Evolutionary conservation across 2,888 invertebrate genomes (phyloP).

Genomic region (Gonocerus acuteangulatus): DNA sequence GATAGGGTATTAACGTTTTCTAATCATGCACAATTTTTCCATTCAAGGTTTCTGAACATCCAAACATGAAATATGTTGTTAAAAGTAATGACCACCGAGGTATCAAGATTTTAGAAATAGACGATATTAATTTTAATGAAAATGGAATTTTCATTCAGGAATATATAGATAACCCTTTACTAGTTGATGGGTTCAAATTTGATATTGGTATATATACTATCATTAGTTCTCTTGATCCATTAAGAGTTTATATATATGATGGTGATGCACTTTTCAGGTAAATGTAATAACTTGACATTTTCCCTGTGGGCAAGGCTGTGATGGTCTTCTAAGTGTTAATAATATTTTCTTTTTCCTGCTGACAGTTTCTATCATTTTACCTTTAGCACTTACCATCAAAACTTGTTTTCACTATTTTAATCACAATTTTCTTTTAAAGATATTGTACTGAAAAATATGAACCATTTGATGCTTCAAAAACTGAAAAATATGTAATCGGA

Average conservation of each 20-base stretch:
- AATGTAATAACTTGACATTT: constrained; percentile 24
- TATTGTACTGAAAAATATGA: constrained; percentile 84
- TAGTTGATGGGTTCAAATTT: constrained; percentile 90
- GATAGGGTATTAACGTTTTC: too few relatives aligned
- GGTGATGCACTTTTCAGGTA: constrained; percentile 83
- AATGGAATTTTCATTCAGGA: constrained; percentile 83
- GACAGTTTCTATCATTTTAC: too few relatives aligned
- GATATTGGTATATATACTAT: constrained; percentile 93
- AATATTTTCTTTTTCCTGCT: too few relatives aligned
- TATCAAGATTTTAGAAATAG: constrained; percentile 63
- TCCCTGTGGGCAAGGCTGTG: too few relatives aligned
- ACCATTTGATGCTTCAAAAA: constrained; percentile 71
- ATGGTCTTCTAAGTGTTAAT: too few relatives aligned
- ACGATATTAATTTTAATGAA: constrained; percentile 60
- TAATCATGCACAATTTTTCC: too few relatives aligned
- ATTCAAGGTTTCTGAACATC: constrained; percentile 46
- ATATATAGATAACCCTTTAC: constrained; percentile 76
- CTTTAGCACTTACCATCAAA: too few relatives aligned
- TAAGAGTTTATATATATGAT: constrained; percentile 80
- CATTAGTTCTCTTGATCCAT: constrained; percentile 81
- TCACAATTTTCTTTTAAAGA: constrained; percentile 49
- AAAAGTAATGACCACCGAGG: constrained; percentile 89
- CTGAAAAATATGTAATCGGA: constrained; percentile 87
- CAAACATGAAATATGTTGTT: constrained; percentile 71
- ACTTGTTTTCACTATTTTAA: not conserved